These are phyloP conservation scores for Limnephilus marmoratus DNA, from an alignment of 2,888 invertebrate genomes.

Conservation along the genomic window DNA sequence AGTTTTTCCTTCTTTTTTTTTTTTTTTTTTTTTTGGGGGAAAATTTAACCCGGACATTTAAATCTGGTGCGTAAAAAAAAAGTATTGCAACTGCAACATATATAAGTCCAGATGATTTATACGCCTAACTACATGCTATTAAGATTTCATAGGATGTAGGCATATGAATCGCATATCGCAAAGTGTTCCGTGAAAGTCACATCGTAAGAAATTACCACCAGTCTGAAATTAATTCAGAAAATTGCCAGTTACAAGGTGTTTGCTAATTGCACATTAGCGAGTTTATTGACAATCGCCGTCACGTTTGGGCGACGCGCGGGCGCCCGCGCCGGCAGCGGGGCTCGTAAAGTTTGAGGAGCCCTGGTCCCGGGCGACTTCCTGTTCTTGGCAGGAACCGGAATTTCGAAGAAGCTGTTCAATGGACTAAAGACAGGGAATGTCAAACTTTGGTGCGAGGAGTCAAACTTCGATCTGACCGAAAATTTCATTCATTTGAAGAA, in stretches of 20 bases:
- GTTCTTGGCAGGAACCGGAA: slow-evolving; percentile 4
- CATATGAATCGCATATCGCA: background rate
- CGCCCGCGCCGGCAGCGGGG: background rate
- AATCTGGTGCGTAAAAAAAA: no score
- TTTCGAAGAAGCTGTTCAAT: background rate
- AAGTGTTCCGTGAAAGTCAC: background rate
- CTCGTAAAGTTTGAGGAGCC: slow-evolving; percentile 27
- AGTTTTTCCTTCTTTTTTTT: no score
- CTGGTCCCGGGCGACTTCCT: slow-evolving; percentile 25
- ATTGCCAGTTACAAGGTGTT: slow-evolving; percentile 39
- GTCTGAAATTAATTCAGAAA: slow-evolving; percentile 23
- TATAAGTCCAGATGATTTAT: no score
- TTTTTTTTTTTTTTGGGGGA: no score
- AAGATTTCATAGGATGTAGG: background rate
- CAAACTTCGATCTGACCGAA: no score
- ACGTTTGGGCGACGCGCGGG: slow-evolving; percentile 8
- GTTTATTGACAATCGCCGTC: slow-evolving; percentile 38
- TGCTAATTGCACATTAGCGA: slow-evolving; percentile 15
- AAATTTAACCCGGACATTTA: no score
- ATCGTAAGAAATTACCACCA: background rate
- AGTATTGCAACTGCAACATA: no score
- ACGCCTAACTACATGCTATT: background rate
- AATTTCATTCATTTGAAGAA: no score
- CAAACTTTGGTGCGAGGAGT: background rate
- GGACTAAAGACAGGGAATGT: background rate